phyloP scores from a whole-genome alignment of 2,888 invertebrate genomes.

The Beris morrisii region DNA sequence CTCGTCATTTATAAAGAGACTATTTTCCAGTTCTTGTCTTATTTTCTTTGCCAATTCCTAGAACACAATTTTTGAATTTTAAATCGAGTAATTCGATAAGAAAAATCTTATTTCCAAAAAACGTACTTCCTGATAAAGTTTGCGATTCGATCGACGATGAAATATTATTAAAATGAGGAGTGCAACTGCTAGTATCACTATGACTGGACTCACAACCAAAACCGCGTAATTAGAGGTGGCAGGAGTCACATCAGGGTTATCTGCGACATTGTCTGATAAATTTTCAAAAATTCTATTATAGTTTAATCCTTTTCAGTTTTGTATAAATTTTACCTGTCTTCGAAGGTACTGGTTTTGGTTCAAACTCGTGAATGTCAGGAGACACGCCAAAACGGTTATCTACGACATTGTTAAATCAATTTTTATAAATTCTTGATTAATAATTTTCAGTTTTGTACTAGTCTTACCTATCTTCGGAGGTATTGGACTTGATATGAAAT shows the following conservation, averaged over 20 bases:
- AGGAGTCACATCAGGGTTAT: too few species aligned
- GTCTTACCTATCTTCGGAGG: too few species aligned
- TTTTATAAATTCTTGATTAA: too few species aligned
- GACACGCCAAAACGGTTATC: too few species aligned
- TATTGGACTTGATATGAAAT: conserved; percentile 15
- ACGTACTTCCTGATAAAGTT: conserved; percentile 51
- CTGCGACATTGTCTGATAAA: not conserved
- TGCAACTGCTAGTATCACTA: too few species aligned
- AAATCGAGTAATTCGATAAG: too few species aligned
- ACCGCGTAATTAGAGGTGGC: too few species aligned
- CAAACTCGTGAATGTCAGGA: too few species aligned
- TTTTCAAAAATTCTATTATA: too few species aligned
- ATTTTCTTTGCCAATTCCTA: conserved; percentile 57
- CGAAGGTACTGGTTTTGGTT: too few species aligned
- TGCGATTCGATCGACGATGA: conserved; percentile 49
- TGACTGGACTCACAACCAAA: too few species aligned
- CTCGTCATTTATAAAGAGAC: conserved; percentile 58
- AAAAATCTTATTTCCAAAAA: not conserved
- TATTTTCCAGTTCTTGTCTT: conserved; percentile 44
- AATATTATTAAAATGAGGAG: conserved; percentile 45
- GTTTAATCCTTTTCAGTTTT: not conserved
- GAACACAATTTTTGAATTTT: conserved; percentile 13
- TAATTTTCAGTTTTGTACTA: not conserved
- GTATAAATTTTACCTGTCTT: not conserved
- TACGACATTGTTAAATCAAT: conserved; percentile 7